These are phyloP conservation scores for Oryzaephilus surinamensis DNA, from an alignment of 1,140 invertebrate species.

Conservation along the genomic window DNA sequence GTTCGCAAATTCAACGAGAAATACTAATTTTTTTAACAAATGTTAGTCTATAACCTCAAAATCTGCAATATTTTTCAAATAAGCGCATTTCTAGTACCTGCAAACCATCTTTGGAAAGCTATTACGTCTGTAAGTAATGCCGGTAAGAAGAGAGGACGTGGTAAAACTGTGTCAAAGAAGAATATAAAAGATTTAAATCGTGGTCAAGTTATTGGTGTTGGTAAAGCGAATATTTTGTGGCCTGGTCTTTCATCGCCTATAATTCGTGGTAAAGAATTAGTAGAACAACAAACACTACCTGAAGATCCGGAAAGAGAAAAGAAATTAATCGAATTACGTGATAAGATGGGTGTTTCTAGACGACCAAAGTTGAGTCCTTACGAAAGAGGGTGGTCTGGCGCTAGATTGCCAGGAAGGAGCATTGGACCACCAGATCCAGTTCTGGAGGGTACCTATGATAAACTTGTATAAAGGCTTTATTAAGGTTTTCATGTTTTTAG, in stretches of 20 bases:
- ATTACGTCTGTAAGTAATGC: conserved; percentile 92
- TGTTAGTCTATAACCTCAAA: conserved; percentile 25
- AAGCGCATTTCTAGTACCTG: conserved; percentile 50
- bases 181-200: conserved; percentile 75
- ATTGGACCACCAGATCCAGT: conserved; percentile 80
- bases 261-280: conserved; percentile 62
- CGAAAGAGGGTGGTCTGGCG: conserved; percentile 83
- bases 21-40: conserved; percentile 44
- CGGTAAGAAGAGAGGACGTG: conserved; percentile 87
- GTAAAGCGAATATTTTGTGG: conserved; percentile 78
- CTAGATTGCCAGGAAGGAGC: conserved; percentile 68
- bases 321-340: conserved; percentile 59
- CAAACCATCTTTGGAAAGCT: conserved; percentile 84
- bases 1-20: conserved; percentile 19
- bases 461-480: neutral
- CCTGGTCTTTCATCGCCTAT: conserved; percentile 84
- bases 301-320: conserved; percentile 61
- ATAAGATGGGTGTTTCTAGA: conserved; percentile 53
- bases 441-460: conserved; percentile 47
- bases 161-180: conserved; percentile 63
- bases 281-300: conserved; percentile 57
- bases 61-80: neutral
- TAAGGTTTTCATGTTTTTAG: conserved; percentile 42
- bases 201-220: conserved; percentile 82
- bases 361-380: conserved; percentile 58